Evolutionary conservation across 1,140 invertebrate species (phyloP).

Genomic region (Macrobrachium nipponense): DNA sequence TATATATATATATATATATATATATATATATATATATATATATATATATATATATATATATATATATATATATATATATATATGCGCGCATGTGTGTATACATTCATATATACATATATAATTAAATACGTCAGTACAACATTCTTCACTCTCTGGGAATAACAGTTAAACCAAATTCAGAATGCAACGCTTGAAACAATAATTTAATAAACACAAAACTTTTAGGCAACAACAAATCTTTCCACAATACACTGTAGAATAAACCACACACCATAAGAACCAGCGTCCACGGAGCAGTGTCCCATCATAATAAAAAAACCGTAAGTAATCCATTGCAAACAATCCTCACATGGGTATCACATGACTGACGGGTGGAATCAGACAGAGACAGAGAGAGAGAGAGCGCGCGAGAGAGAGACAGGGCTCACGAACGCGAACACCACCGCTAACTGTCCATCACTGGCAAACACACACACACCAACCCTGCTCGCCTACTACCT

Average conservation of each 20-base stretch:
- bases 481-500: conserved; percentile 15
- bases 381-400: neutral
- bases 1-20: conserved; percentile 18
- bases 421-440: conserved; percentile 17
- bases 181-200: too few relatives aligned
- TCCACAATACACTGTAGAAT: too few relatives aligned
- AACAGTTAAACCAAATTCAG: too few relatives aligned
- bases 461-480: conserved; percentile 14
- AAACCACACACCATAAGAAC: too few relatives aligned
- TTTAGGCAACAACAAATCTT: too few relatives aligned
- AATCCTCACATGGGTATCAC: neutral
- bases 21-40: conserved; percentile 15
- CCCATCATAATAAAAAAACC: neutral
- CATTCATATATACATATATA: conserved; percentile 1
- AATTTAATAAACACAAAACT: too few relatives aligned
- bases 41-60: conserved; percentile 18
- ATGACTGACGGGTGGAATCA: neutral
- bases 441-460: conserved; percentile 40
- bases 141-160: too few relatives aligned
- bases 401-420: neutral
- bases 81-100: neutral
- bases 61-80: conserved; percentile 15
- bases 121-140: neutral
- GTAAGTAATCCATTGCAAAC: neutral
- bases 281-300: too few relatives aligned